These are phyloP conservation scores for Lepidonotus clava DNA, from an alignment of 2,888 invertebrate species.

Conservation along the genomic window DNA sequence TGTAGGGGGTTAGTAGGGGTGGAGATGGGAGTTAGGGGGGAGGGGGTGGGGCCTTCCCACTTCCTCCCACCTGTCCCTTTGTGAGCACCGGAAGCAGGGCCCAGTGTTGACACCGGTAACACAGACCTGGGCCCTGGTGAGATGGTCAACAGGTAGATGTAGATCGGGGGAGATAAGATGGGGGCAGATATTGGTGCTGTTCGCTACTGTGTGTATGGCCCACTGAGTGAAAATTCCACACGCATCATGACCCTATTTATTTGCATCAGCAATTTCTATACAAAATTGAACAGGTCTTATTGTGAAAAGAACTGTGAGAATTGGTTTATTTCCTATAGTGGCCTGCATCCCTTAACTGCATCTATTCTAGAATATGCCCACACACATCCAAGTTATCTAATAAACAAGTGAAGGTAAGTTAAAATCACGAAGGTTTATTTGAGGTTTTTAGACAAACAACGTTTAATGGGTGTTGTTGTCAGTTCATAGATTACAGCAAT, in stretches of 20 bases:
- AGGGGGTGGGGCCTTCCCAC: neutral
- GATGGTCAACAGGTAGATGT: conserved; percentile 3
- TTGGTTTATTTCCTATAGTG: too few species aligned
- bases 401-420: too few species aligned
- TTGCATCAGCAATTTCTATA: too few species aligned
- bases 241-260: neutral
- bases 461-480: too few species aligned
- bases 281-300: too few species aligned
- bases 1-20: neutral
- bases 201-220: neutral
- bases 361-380: too few species aligned
- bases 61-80: conserved; percentile 8
- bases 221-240: neutral
- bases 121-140: neutral
- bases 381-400: too few species aligned
- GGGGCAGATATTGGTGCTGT: neutral
- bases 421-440: too few species aligned
- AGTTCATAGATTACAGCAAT: too few species aligned
- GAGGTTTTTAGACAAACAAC: too few species aligned
- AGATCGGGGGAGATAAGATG: conserved; percentile 6
- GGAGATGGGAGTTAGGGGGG: neutral
- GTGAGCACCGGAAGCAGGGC: neutral
- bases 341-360: too few species aligned
- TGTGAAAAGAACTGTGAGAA: too few species aligned
- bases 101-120: neutral